Percentiles rank a stretch among this genome's conserved stretches.
Evolutionary conservation across 2,113 vertebrate genomes (phyloP).

Genomic region (Paramisgurnus dabryanus): DNA sequence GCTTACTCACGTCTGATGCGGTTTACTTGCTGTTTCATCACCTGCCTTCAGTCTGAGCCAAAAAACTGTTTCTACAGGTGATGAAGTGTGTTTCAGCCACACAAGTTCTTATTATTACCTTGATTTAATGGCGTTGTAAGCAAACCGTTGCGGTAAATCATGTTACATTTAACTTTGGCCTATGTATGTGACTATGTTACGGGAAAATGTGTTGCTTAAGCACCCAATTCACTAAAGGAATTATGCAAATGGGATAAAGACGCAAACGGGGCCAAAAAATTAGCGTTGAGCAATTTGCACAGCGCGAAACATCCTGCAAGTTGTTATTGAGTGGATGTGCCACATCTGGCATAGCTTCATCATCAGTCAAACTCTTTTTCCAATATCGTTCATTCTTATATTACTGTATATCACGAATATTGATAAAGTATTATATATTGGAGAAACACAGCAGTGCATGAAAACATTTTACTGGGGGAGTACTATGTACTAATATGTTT

Average conservation of each 20-base stretch:
- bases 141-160: conserved; percentile 2
- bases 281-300: neutral
- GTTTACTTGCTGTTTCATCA: conserved; percentile 37
- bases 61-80: conserved; percentile 15
- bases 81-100: neutral
- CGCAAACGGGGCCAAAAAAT: neutral
- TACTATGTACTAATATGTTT: too few relatives aligned
- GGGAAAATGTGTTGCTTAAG: neutral
- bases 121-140: neutral
- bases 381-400: too few relatives aligned
- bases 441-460: too few relatives aligned
- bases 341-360: too few relatives aligned
- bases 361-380: too few relatives aligned
- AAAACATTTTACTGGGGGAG: too few relatives aligned
- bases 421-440: too few relatives aligned
- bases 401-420: too few relatives aligned
- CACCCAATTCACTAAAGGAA: neutral
- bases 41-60: conserved; percentile 19
- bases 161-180: neutral
- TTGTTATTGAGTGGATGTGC: neutral
- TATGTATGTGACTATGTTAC: neutral
- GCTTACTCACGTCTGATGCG: neutral
- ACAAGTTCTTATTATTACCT: conserved; percentile 18
- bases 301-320: neutral
- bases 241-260: neutral